A percentile compares a stretch with the other conserved stretches of the same genome.
phyloP scores from a whole-genome alignment of 2,888 invertebrate species.

The Labia minor region DNA sequence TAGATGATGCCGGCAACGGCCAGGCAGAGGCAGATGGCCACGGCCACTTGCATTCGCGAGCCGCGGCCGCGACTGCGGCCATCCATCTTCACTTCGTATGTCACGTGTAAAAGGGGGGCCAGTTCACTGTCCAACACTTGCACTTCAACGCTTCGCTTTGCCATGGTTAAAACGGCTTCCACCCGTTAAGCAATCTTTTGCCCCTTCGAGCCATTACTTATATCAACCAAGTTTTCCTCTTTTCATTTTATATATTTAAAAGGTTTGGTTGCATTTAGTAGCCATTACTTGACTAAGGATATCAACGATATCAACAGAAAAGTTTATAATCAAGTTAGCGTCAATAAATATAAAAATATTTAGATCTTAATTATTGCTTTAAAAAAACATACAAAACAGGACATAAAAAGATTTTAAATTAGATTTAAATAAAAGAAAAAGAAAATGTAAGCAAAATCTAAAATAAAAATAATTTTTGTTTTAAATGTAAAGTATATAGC shows the following conservation, averaged over 20 bases:
- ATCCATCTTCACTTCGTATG: slow-evolving; percentile 28
- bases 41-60: neutral
- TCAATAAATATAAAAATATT: no score
- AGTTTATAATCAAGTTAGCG: no score
- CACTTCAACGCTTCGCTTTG: slow-evolving; percentile 62
- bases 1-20: slow-evolving; percentile 78
- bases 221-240: neutral
- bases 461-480: no score
- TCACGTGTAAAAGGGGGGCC: slow-evolving; percentile 65
- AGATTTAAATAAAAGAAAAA: no score
- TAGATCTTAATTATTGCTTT: no score
- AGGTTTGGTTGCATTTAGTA: neutral
- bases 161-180: slow-evolving; percentile 21
- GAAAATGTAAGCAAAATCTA: no score
- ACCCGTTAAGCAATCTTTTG: neutral
- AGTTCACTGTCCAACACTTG: slow-evolving; percentile 72
- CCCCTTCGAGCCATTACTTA: neutral
- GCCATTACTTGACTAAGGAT: neutral
- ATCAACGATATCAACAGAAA: neutral
- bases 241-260: neutral
- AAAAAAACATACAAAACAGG: no score
- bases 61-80: neutral
- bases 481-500: no score
- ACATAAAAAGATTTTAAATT: no score
- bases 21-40: slow-evolving; percentile 57